phyloP scores from a whole-genome alignment of 2,113 vertebrate species.

The Mola mola region DNA sequence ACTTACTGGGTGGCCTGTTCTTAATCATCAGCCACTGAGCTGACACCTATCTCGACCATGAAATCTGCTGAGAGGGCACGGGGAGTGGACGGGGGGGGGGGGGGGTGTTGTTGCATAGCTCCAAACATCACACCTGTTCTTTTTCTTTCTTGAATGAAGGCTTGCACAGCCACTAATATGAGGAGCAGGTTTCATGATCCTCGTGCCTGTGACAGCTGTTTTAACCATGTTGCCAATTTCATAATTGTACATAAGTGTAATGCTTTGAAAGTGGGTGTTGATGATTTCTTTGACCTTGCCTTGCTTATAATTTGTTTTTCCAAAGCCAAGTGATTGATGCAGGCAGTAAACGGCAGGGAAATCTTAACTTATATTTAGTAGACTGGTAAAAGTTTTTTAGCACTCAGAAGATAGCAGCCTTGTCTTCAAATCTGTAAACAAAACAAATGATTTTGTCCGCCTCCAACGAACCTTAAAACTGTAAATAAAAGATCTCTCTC shows the following conservation, averaged over 20 bases:
- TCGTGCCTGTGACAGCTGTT: too few species aligned
- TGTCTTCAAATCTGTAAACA: too few species aligned
- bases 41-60: slow-evolving; percentile 43
- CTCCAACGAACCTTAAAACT: slow-evolving; percentile 5
- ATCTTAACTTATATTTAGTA: too few species aligned
- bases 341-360: too few species aligned
- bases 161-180: slow-evolving; percentile 24
- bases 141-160: slow-evolving; percentile 46
- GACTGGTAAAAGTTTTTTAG: too few species aligned
- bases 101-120: slow-evolving; percentile 44
- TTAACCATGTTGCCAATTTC: too few species aligned
- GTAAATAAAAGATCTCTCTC: too few species aligned
- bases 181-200: background rate
- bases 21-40: slow-evolving; percentile 47
- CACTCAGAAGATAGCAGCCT: too few species aligned
- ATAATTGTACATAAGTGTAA: too few species aligned
- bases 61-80: slow-evolving; percentile 15
- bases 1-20: slow-evolving; percentile 59
- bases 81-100: background rate
- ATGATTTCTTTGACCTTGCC: background rate
- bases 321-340: background rate
- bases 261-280: too few species aligned
- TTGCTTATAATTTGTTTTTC: background rate
- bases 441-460: too few species aligned
- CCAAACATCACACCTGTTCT: slow-evolving; percentile 64